Conservation (phyloP, 2,888 invertebrate species). For the Diloba caeruleocephala region DNA sequence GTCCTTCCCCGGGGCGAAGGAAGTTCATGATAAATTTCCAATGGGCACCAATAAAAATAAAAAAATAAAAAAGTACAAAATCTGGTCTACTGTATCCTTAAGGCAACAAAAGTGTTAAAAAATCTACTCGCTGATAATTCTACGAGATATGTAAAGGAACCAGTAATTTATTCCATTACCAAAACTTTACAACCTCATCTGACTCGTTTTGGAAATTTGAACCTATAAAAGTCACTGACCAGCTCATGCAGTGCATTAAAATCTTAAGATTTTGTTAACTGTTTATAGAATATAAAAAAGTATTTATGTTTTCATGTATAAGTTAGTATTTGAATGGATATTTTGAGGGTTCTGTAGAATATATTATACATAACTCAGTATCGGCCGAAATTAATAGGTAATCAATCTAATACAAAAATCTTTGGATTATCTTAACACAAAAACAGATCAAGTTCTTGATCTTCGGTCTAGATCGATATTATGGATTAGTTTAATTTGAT, state of each 20-base stretch:
- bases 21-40: too few relatives aligned
- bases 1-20: too few relatives aligned
- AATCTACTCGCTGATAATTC: neutral
- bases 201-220: slow-evolving; percentile 35
- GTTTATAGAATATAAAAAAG: neutral
- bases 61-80: too few relatives aligned
- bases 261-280: neutral
- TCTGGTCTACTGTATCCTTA: too few relatives aligned
- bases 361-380: too few relatives aligned
- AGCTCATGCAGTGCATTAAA: neutral
- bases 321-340: slow-evolving; percentile 1
- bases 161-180: slow-evolving; percentile 9
- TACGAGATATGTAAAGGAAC: slow-evolving; percentile 12
- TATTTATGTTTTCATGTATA: slow-evolving; percentile 18
- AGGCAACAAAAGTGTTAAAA: neutral
- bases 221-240: slow-evolving; percentile 41
- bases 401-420: too few relatives aligned
- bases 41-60: too few relatives aligned
- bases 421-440: too few relatives aligned
- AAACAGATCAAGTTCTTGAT: too few relatives aligned
- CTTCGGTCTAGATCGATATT: too few relatives aligned
- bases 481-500: too few relatives aligned
- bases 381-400: too few relatives aligned
- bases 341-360: slow-evolving; percentile 2
- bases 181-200: slow-evolving; percentile 8